Evolutionary conservation across 2,888 invertebrate genomes (phyloP).

Genomic region (Melieria picta): DNA sequence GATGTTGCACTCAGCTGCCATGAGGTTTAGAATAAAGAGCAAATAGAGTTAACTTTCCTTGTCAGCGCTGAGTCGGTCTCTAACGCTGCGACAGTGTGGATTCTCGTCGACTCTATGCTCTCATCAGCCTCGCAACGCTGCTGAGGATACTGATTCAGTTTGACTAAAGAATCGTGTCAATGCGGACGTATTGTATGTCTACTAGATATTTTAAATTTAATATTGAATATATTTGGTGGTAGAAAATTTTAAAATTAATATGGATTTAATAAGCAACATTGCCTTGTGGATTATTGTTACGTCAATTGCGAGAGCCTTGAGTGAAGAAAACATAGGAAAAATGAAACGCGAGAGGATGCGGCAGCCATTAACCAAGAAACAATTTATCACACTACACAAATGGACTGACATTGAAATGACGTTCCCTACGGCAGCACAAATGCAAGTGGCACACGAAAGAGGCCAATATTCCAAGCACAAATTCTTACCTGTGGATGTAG

Average conservation of each 20-base stretch:
- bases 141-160: conserved; percentile 14
- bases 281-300: conserved; percentile 11
- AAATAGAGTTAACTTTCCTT: neutral
- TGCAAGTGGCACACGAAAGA: conserved; percentile 64
- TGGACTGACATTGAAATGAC: conserved; percentile 76
- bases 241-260: conserved; percentile 30
- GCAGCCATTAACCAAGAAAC: conserved; percentile 52
- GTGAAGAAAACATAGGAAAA: neutral
- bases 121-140: neutral
- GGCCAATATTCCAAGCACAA: conserved; percentile 71
- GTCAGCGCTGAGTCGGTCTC: conserved; percentile 43
- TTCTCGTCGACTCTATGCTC: conserved; percentile 35
- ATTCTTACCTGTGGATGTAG: conserved; percentile 70
- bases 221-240: neutral
- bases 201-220: conserved; percentile 4
- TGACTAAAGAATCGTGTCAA: conserved; percentile 14
- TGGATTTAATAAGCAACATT: conserved; percentile 22
- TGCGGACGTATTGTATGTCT: neutral
- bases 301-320: neutral
- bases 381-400: conserved; percentile 68
- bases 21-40: no score
- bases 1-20: no score
- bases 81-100: conserved; percentile 49
- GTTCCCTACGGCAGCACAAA: conserved; percentile 68
- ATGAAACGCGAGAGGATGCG: conserved; percentile 4